Evolutionary conservation across 2,888 invertebrate species (phyloP), one percentile per base, ranked within the genome.

Genomic region (Dicycla oo): DNA sequence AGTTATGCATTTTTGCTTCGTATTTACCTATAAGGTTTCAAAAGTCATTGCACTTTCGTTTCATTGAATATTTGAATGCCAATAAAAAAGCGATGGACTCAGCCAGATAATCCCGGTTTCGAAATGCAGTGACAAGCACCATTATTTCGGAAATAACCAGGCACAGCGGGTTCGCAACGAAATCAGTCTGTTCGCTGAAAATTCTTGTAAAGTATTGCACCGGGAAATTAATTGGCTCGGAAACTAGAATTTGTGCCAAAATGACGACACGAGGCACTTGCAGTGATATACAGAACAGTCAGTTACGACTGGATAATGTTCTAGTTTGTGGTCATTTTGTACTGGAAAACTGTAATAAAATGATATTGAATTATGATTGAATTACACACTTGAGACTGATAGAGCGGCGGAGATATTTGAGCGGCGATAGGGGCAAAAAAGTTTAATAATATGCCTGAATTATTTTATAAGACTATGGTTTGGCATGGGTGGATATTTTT

Each of bases 221-320:
- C 64, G 38, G 47, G 11, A 64, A 73, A 80, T 78, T 77, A 82
- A 82, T 74, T 69, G 69, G 61, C 53, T 75, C 75, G 54, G 82
- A 80, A 86, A 80, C 34, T 74, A 70, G 69, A 72, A 71, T 73
- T 66, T 78, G 70, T 67, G 75, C 65, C 76, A 82, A 70, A 84
- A 82, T 75, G 40, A 54, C 40, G 47, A 53, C 71, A 51, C 61
- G 56, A 64, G 47, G 66, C 67, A 65, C 51, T 79, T 69, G 49
- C n/a, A 69, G 45, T 62, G 71, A 61, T 71, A 71, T 60, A 81
- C 63, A 56, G 56, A 60, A 66, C 58, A 74, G 51, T 80, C 54
- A 74, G 47, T 80, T 66, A 79, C 30, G 51, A 60, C 51, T 66
- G 26, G 58, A 51, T 82, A 73, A 63, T 40, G 62, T 53, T 43